Percentiles rank a stretch among this genome's conserved stretches.
phyloP scores from a whole-genome alignment of 2,113 vertebrate species.

The Solea senegalensis region DNA sequence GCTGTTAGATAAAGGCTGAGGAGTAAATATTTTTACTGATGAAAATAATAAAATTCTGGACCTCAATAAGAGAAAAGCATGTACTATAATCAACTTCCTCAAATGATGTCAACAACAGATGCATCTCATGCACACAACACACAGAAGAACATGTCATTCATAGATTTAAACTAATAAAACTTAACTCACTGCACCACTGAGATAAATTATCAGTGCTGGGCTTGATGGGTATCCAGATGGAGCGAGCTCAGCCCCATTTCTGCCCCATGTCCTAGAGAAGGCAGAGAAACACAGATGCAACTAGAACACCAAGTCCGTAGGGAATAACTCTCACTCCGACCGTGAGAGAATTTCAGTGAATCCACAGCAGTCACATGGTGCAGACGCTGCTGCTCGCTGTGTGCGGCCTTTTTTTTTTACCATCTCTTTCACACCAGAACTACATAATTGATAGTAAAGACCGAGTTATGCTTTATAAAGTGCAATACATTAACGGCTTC shows the following conservation, averaged over 20 bases:
- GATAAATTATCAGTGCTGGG: conserved; percentile 34
- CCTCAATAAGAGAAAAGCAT: no score
- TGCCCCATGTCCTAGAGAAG: conserved; percentile 63
- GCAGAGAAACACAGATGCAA: conserved; percentile 70
- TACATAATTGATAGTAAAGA: conserved; percentile 74
- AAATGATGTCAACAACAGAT: not conserved
- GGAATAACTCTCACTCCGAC: conserved; percentile 70
- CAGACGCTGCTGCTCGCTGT: conserved; percentile 49
- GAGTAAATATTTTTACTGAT: no score
- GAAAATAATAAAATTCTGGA: no score
- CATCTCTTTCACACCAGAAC: conserved; percentile 52
- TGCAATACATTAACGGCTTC: conserved; percentile 61
- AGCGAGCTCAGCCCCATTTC: conserved; percentile 62
- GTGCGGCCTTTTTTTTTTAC: conserved; percentile 44
- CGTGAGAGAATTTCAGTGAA: conserved; percentile 62
- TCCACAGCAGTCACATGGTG: conserved; percentile 69
- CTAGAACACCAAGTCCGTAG: conserved; percentile 69
- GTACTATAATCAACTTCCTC: no score
- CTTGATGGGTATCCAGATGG: conserved; percentile 66
- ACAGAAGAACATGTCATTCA: conserved; percentile 3
- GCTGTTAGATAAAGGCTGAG: no score
- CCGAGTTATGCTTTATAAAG: conserved; percentile 69
- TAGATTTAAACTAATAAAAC: conserved; percentile 33
- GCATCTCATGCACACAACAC: not conserved
- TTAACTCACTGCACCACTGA: conserved; percentile 17